Conservation (phyloP, 2,797 vertebrate genomes). For the Calcarius lapponicus region DNA sequence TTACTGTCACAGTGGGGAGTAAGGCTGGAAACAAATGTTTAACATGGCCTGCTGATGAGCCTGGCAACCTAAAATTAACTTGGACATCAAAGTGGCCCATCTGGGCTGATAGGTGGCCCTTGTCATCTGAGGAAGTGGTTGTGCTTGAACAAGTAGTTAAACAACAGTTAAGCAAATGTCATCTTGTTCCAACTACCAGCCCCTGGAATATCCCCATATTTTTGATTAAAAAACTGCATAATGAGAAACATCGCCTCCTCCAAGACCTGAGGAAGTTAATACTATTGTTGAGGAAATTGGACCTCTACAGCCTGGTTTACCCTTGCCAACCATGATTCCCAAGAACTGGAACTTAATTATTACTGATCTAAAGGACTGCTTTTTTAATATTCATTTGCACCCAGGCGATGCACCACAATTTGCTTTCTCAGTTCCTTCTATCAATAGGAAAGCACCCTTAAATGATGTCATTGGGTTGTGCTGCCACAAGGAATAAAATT, state of each 20-base stretch:
- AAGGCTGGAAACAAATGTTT: background rate
- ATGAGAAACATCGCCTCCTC: background rate
- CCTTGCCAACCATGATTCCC: background rate
- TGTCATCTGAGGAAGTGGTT: background rate
- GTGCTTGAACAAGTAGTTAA: background rate
- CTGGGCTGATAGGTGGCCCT: background rate
- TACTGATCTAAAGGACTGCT: background rate
- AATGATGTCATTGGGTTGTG: background rate
- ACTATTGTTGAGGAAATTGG: background rate
- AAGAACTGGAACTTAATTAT: background rate
- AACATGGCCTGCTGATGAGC: background rate
- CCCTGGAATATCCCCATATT: background rate
- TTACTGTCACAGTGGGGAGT: background rate
- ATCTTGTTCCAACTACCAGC: background rate
- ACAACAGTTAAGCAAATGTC: background rate
- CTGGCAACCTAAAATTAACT: background rate
- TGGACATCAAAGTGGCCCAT: background rate
- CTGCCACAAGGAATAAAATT: background rate
- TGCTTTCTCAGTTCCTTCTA: background rate
- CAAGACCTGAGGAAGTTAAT: background rate
- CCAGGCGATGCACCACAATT: background rate
- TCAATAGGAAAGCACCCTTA: background rate
- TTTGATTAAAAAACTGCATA: background rate
- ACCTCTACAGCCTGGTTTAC: background rate
- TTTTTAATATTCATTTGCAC: background rate